phyloP scores from a whole-genome alignment of 2,888 invertebrate species.

The Mimachlamys varia region DNA sequence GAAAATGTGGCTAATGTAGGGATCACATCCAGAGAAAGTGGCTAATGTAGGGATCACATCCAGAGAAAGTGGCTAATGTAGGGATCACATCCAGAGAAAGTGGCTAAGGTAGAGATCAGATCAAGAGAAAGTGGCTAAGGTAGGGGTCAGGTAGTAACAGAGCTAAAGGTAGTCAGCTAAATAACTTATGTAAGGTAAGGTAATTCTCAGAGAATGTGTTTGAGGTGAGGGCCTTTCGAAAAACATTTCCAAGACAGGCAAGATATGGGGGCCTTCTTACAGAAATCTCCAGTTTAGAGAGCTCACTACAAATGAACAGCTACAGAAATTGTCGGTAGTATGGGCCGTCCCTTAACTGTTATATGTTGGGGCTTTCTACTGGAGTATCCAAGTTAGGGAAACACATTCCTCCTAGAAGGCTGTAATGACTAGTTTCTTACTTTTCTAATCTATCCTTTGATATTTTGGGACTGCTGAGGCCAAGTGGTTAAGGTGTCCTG shows the following conservation, averaged over 20 bases:
- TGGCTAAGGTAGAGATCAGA: slow-evolving; percentile 42
- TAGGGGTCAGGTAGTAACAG: not conserved
- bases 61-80: slow-evolving; percentile 37
- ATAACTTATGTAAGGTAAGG: too few species aligned
- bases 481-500: too few species aligned
- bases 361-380: too few species aligned
- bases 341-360: not conserved
- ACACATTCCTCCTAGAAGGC: too few species aligned
- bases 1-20: slow-evolving; percentile 40
- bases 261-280: too few species aligned
- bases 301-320: too few species aligned
- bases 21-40: slow-evolving; percentile 32
- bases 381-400: too few species aligned
- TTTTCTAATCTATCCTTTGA: too few species aligned
- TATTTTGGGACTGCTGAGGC: too few species aligned
- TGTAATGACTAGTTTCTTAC: too few species aligned
- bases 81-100: slow-evolving; percentile 39
- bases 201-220: too few species aligned
- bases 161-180: not conserved
- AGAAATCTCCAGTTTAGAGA: too few species aligned
- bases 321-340: not conserved
- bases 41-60: slow-evolving; percentile 44
- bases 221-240: not conserved
- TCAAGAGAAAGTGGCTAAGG: not conserved
- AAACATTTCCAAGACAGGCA: not conserved